Percentiles rank a stretch among this genome's conserved stretches.
phyloP scores from a whole-genome alignment of 2,113 vertebrate species.

The Micronycteris hirsuta region DNA sequence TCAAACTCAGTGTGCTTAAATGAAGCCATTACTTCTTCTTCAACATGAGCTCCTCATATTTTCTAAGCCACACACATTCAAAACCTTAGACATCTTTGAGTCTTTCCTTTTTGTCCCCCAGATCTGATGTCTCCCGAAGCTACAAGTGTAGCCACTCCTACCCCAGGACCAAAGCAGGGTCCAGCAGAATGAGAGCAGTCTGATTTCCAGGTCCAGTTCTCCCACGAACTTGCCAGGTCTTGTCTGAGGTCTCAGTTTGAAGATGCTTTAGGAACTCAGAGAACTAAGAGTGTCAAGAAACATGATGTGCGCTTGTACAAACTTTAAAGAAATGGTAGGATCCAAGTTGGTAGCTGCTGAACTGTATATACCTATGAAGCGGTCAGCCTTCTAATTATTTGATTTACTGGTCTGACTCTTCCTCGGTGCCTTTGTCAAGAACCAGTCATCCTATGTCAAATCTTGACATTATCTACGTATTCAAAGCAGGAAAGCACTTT shows the following conservation, averaged over 20 bases:
- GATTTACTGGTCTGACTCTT: not conserved
- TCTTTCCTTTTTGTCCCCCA: not conserved
- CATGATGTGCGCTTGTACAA: not conserved
- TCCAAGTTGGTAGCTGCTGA: not conserved
- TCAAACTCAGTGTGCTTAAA: not conserved
- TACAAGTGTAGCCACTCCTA: not conserved
- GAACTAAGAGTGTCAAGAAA: not conserved
- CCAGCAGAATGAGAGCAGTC: not conserved
- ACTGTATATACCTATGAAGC: not conserved
- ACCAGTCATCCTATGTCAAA: not conserved
- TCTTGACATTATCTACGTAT: not conserved
- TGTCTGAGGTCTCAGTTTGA: not conserved
- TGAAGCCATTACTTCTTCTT: not conserved
- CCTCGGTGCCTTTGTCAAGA: not conserved
- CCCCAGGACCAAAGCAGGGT: not conserved
- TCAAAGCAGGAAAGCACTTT: not conserved
- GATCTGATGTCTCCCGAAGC: not conserved
- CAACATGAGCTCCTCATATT: not conserved
- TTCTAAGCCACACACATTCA: not conserved
- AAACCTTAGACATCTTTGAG: not conserved
- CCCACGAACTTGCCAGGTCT: not conserved
- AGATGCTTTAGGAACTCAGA: not conserved
- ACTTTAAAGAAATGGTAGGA: not conserved
- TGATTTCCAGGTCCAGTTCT: not conserved
- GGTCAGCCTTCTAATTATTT: not conserved